Evolutionary conservation across 1,140 invertebrate species (phyloP).

Genomic region (Pinna nobilis): DNA sequence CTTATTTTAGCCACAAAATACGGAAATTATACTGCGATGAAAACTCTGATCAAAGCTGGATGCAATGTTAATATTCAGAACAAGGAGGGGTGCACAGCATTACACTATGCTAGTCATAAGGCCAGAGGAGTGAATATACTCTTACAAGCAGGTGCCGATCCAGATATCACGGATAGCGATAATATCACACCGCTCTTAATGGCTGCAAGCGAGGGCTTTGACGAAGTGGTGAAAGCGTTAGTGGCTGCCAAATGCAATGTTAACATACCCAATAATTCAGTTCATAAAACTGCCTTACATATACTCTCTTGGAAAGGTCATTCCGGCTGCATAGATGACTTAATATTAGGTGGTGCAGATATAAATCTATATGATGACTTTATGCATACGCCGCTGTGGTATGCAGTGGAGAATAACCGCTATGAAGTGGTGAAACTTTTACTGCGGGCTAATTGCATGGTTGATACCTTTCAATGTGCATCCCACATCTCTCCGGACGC

Average conservation of each 20-base stretch:
- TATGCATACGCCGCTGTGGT: slow-evolving; percentile 58
- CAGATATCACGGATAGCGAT: slow-evolving; percentile 59
- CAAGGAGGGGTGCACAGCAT: slow-evolving; percentile 58
- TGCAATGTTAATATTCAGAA: slow-evolving; percentile 59
- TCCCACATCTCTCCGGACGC: slow-evolving; percentile 26
- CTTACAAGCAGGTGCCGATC: slow-evolving; percentile 59
- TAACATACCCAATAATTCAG: slow-evolving; percentile 53
- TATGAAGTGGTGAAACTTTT: slow-evolving; percentile 57
- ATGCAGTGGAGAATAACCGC: slow-evolving; percentile 59
- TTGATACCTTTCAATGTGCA: slow-evolving; percentile 56
- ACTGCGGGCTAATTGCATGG: slow-evolving; percentile 58
- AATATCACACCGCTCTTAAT: slow-evolving; percentile 65
- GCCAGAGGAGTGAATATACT: slow-evolving; percentile 59
- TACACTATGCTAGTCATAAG: slow-evolving; percentile 64
- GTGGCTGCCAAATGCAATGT: slow-evolving; percentile 56
- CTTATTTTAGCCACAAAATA: slow-evolving; percentile 60
- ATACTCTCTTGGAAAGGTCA: slow-evolving; percentile 69
- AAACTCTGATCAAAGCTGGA: slow-evolving; percentile 44
- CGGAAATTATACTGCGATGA: slow-evolving; percentile 47
- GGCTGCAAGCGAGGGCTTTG: slow-evolving; percentile 68
- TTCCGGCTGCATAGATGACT: slow-evolving; percentile 54
- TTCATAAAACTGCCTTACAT: slow-evolving; percentile 61
- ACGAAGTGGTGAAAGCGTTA: slow-evolving; percentile 55
- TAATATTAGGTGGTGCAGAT: slow-evolving; percentile 58
- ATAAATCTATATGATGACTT: slow-evolving; percentile 55